A percentile compares a stretch with the other conserved stretches of the same genome.
phyloP scores from a whole-genome alignment of 2,888 invertebrate genomes.

The Notodonta ziczac region DNA sequence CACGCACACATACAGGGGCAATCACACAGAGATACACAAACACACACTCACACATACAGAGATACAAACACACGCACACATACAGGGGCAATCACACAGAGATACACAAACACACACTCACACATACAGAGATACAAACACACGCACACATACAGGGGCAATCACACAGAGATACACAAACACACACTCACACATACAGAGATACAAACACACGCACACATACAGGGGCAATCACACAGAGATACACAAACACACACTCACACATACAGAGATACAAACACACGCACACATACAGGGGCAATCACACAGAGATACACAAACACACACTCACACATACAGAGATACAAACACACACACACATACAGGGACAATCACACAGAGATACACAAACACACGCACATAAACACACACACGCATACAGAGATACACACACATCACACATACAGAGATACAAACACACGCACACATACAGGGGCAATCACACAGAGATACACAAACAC shows the following conservation, averaged over 20 bases:
- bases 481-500: not conserved
- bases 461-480: not conserved
- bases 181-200: not conserved
- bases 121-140: slow-evolving; percentile 14
- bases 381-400: too few species aligned
- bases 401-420: not conserved
- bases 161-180: too few species aligned
- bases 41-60: not conserved
- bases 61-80: not conserved
- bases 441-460: too few species aligned
- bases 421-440: not conserved
- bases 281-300: too few species aligned
- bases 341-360: not conserved
- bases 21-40: too few species aligned
- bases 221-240: not conserved
- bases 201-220: not conserved
- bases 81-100: not conserved
- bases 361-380: not conserved
- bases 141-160: too few species aligned
- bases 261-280: slow-evolving; percentile 14
- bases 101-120: too few species aligned
- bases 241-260: too few species aligned
- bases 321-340: not conserved
- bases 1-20: too few species aligned
- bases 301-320: too few species aligned